These are phyloP conservation scores for Motacilla tschutschensis DNA, from an alignment of 2,113 vertebrate species.

Conservation along the genomic window DNA sequence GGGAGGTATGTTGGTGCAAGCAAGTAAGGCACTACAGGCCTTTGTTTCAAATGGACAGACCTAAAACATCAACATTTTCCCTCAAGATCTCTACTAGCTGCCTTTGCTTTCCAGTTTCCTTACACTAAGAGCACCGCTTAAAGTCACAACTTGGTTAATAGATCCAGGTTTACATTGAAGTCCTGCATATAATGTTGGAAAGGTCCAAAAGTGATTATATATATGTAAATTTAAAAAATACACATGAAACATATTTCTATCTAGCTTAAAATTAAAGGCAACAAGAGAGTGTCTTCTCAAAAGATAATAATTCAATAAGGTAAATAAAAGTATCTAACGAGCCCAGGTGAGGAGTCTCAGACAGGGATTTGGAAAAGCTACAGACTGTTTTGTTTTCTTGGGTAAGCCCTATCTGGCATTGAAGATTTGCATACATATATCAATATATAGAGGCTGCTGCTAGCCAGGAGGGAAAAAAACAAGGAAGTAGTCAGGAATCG, in stretches of 20 bases:
- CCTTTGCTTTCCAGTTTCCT: background rate
- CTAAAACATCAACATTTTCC: background rate
- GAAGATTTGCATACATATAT: background rate
- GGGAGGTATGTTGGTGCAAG: background rate
- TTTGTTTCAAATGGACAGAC: background rate
- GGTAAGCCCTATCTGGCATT: background rate
- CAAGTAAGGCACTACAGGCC: background rate
- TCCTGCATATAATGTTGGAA: background rate
- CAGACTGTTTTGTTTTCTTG: background rate
- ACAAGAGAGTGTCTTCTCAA: background rate
- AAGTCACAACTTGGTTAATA: background rate
- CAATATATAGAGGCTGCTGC: background rate
- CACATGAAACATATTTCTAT: background rate
- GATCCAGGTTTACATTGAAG: background rate
- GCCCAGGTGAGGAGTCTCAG: background rate
- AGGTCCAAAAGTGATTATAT: background rate
- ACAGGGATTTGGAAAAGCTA: background rate
- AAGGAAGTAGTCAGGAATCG: slow-evolving; percentile 47
- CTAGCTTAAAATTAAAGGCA: background rate
- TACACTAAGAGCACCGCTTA: background rate
- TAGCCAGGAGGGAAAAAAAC: slow-evolving; percentile 16
- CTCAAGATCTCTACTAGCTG: background rate
- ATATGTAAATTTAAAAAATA: background rate
- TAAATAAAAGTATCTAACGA: background rate
- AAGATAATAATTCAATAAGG: background rate